phyloP scores from a whole-genome alignment of 2,888 invertebrate genomes.

The Tiphia femorata region DNA sequence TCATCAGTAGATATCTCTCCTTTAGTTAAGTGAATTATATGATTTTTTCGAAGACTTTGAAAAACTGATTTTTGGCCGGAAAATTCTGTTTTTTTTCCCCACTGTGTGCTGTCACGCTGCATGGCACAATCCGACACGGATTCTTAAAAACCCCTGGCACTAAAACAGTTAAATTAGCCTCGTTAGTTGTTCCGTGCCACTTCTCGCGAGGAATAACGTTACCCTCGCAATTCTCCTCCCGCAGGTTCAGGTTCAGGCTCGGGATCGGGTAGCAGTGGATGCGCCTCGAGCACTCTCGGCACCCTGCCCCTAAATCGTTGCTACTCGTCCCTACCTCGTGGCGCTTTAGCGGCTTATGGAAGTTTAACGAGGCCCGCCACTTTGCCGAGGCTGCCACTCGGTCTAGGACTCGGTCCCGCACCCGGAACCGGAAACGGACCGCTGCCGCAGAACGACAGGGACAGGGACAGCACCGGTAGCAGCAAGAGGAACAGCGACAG shows the following conservation, averaged over 20 bases:
- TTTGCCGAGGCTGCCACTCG: conserved; percentile 69
- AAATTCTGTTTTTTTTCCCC: too few species aligned
- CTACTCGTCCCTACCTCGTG: conserved; percentile 71
- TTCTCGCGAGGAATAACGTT: neutral
- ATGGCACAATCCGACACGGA: too few species aligned
- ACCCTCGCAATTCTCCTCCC: too few species aligned
- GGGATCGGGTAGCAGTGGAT: conserved; percentile 70
- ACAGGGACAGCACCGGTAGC: conserved; percentile 59
- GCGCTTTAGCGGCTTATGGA: conserved; percentile 68
- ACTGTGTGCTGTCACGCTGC: too few species aligned
- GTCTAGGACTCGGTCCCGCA: conserved; percentile 65
- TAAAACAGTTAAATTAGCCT: too few species aligned
- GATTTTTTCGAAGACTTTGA: too few species aligned
- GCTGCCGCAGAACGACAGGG: conserved; percentile 52
- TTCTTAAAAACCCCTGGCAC: too few species aligned
- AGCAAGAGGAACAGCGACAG: conserved; percentile 72
- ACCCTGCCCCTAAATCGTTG: conserved; percentile 60
- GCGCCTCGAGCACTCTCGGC: conserved; percentile 62
- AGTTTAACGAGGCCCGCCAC: conserved; percentile 70
- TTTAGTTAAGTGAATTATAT: too few species aligned
- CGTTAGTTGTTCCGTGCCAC: too few species aligned
- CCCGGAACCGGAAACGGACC: conserved; percentile 33
- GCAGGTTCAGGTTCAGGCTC: conserved; percentile 63
- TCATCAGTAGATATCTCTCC: too few species aligned
- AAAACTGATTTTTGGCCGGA: too few species aligned